phyloP scores from a whole-genome alignment of 2,888 invertebrate genomes.

The Drosophila aldrichi region DNA sequence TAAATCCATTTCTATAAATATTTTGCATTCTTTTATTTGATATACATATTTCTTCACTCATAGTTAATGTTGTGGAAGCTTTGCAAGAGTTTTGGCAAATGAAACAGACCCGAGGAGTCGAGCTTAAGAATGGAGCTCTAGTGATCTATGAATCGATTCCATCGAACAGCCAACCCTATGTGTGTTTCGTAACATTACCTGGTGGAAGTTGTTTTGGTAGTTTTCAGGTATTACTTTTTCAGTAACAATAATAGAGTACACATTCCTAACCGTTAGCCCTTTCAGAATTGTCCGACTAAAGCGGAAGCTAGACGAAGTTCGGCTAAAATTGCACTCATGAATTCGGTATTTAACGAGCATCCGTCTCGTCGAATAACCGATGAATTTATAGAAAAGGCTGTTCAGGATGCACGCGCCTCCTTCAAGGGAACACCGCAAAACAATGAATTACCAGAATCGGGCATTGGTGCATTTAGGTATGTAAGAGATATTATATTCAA shows the following conservation, averaged over 20 bases:
- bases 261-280: background rate
- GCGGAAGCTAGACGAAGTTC: constrained; percentile 97
- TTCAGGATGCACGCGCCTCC: constrained; percentile 95
- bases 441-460: constrained; percentile 89
- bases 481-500: background rate
- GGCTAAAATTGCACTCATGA: constrained; percentile 98
- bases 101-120: constrained; percentile 95
- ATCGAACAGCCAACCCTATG: constrained; percentile 95
- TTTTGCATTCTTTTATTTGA: background rate
- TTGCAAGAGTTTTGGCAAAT: constrained; percentile 99
- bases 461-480: constrained; percentile 90
- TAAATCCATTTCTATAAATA: constrained; percentile 55
- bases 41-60: constrained; percentile 4
- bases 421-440: constrained; percentile 89
- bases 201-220: constrained; percentile 98
- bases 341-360: constrained; percentile 98
- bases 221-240: constrained; percentile 89
- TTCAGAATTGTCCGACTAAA: constrained; percentile 96
- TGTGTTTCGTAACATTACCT: constrained; percentile 97
- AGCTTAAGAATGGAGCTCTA: constrained; percentile 94
- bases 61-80: constrained; percentile 98
- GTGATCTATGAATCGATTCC: constrained; percentile 98
- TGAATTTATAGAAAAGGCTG: constrained; percentile 97
- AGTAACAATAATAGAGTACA: background rate
- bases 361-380: constrained; percentile 96